A percentile compares a stretch with the other conserved stretches of the same genome.
Conservation (phyloP, 2,113 vertebrate genomes). For the Cheirogaleus medius region DNA sequence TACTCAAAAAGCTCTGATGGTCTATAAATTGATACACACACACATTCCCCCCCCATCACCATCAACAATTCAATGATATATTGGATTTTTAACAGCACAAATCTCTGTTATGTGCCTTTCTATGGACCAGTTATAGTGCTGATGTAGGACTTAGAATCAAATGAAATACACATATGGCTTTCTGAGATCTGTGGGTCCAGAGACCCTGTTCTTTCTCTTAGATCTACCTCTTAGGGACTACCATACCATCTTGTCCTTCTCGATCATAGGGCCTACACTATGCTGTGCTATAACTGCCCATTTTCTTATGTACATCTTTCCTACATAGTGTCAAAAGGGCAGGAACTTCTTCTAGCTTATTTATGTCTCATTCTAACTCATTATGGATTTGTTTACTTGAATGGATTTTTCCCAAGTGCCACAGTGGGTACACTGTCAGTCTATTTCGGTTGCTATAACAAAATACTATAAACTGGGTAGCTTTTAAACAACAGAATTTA, state of each 20-base stretch:
- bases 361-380: background rate
- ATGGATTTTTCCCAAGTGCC: background rate
- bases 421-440: background rate
- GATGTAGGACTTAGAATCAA: background rate
- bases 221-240: background rate
- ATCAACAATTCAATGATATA: background rate
- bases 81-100: background rate
- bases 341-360: background rate
- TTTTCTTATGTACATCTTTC: background rate
- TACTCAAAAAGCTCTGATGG: background rate
- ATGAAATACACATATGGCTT: background rate
- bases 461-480: background rate
- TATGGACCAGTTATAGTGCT: background rate
- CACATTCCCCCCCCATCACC: accelerated
- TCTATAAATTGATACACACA: background rate
- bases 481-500: background rate
- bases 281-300: background rate
- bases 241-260: background rate
- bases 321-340: background rate
- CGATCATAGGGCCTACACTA: background rate
- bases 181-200: background rate
- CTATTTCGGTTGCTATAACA: background rate
- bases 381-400: background rate
- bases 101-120: background rate
- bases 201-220: background rate